Base-by-base conservation (phyloP, 2,797 vertebrate species). In the Otolemur crassicaudatus region DNA sequence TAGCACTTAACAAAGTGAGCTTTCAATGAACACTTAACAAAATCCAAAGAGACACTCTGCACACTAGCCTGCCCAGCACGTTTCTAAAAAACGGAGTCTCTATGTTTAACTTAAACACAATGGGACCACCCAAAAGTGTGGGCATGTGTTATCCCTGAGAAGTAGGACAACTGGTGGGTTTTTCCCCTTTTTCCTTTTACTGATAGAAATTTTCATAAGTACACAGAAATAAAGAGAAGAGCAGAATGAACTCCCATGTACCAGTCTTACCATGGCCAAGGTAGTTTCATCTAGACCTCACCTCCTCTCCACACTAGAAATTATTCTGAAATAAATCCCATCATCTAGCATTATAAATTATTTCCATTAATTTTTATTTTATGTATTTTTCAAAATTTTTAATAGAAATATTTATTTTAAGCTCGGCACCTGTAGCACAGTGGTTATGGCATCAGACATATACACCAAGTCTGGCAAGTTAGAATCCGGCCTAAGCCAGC, bases 141-240 rank as follows among this genome's bases (percentile, higher is more conserved):
- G 19, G 14, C 49, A 40, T 29, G 9, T 25, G 12, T 89, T 75
- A 37, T 70, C 31, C 58, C 31, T 77, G 43, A 58, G 14, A 94
- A 94, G 7, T 65, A 12, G 5, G 7, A 49, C 58, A 29, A 65
- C 5, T 29, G 1, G 13, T 60, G 60, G 13, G 60, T 11, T 34
- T 67, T 8, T 67, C 19, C 3, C 31, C 20, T 77, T 86, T 56
- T 25, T 23, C 60, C 22, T 40, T 90, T 82, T 34, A 65, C 9
- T 88, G 83, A 83, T 1, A 69, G 43, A 86, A n/a, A 60, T 72
- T 73, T 92, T 94, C 63, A 91, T 88, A 92, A 85, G 16, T 23
- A 83, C 16, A 46, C 5, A 58, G 19, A 91, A 82, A 17, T 70
- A 76, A 84, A 88, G 4, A 27, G 49, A 82, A 85, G 17, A 90